These are phyloP conservation scores for Coracopsis vasa DNA, from an alignment of 2,113 vertebrate genomes.

Conservation along the genomic window DNA sequence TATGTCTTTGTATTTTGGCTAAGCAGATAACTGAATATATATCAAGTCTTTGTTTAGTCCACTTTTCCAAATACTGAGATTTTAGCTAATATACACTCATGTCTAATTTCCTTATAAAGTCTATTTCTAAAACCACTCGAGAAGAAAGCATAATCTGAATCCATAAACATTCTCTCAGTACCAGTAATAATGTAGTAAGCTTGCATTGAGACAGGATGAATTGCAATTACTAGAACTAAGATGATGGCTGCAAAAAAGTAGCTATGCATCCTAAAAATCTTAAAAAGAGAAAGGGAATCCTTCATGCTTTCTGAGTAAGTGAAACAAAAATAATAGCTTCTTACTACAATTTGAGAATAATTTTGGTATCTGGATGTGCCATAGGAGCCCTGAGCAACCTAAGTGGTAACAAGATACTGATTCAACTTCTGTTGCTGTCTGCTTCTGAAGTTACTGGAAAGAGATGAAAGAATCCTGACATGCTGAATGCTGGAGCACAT, in stretches of 20 bases:
- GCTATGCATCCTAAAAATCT: neutral
- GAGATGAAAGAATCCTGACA: neutral
- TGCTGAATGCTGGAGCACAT: neutral
- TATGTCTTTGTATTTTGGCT: neutral
- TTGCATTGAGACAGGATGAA: neutral
- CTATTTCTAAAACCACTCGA: neutral
- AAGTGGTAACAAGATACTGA: neutral
- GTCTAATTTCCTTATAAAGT: neutral
- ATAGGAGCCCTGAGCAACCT: neutral
- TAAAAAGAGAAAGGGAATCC: neutral
- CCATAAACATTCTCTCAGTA: neutral
- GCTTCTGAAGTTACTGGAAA: neutral
- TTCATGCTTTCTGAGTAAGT: neutral
- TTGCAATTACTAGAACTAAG: neutral
- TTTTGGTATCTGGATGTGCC: neutral
- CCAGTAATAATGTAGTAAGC: neutral
- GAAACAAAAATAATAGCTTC: neutral
- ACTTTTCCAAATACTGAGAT: neutral
- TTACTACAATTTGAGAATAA: neutral
- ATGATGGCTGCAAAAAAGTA: neutral
- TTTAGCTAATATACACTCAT: neutral
- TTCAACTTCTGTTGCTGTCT: neutral
- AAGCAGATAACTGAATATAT: neutral
- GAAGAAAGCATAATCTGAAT: neutral
- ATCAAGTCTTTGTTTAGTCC: neutral